Evolutionary conservation across 2,113 vertebrate species (phyloP), one percentile per base, ranked within the genome.

Genomic region (Theristicus caerulescens): DNA sequence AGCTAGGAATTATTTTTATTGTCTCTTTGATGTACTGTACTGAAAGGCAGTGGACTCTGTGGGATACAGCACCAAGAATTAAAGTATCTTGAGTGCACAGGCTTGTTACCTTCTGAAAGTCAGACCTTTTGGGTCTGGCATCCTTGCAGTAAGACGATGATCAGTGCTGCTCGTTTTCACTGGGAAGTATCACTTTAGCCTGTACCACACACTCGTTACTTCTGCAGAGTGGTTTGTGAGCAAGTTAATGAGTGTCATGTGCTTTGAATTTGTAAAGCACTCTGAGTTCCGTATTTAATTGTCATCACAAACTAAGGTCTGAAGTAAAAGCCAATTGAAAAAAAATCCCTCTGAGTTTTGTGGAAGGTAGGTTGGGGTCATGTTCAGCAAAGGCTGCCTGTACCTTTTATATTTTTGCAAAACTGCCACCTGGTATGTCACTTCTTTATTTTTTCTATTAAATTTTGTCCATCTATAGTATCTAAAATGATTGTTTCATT

Each of bases 121-220:
- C 26, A 67, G 40, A 29, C 25, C 20, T 52, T 15, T 11, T 1
- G 16, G 69, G 27, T 59, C 47, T 57, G 62, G 29, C 36, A 58
- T 51, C 31, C 21, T 13, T 7, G 42, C 26, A 9, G 21, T 26
- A 6, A 8, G 24, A 1, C 5, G 54, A 13, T 9, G 14, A 44
- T 34, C 27, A 6, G 38, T 7, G 32, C 34, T 46, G 34, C n/a
- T 54, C 5, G 1, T 77, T 52, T 49, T 49, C n/a, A 3, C 38
- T 7, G 44, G 25, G 22, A 67, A 36, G 27, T 10, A 31, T 15
- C 40, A 2, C 40, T 13, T 57, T 11, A 26, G 57, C 42, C 55
- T 44, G 32, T 4, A 7, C 51, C 38, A 6, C 11, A 0, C 5
- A 3, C 34, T 59, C 20, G 18, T 27, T 7, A 5, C 47, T 51